phyloP scores from a whole-genome alignment of 2,888 invertebrate genomes.

The Horisme vitalbata region DNA sequence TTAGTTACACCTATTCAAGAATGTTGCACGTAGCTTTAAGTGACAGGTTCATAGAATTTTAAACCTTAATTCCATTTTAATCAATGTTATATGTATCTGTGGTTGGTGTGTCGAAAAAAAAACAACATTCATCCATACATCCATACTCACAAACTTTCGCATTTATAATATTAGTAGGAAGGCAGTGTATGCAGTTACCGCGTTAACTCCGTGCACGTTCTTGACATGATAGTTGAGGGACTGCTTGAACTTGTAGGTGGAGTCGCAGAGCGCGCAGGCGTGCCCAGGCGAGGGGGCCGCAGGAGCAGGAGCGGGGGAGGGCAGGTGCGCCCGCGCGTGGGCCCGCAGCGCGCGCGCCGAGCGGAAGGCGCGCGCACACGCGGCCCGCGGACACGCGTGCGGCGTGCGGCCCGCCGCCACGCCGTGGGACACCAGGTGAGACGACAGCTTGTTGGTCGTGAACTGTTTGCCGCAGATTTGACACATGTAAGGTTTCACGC shows the following conservation, averaged over 20 bases:
- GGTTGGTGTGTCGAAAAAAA: too few species aligned
- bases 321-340: slow-evolving; percentile 32
- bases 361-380: slow-evolving; percentile 36
- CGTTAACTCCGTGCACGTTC: slow-evolving; percentile 42
- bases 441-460: slow-evolving; percentile 63
- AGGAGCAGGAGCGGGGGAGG: slow-evolving; percentile 31
- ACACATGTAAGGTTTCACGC: slow-evolving; percentile 66
- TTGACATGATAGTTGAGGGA: slow-evolving; percentile 60
- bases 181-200: background rate
- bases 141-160: too few species aligned
- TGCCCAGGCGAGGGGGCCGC: too few species aligned
- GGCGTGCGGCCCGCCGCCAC: slow-evolving; percentile 28
- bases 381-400: slow-evolving; percentile 36
- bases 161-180: too few species aligned
- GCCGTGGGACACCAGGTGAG: slow-evolving; percentile 46
- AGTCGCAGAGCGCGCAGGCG: slow-evolving; percentile 42
- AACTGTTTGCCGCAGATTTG: slow-evolving; percentile 62
- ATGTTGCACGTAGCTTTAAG: too few species aligned
- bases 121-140: too few species aligned
- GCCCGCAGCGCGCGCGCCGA: slow-evolving; percentile 36
- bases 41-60: too few species aligned
- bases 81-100: too few species aligned
- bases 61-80: too few species aligned
- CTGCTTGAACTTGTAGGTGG: slow-evolving; percentile 55
- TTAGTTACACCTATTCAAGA: too few species aligned